Percentiles rank a stretch among this genome's conserved stretches.
These are phyloP conservation scores for Phylloscopus collybita DNA, from an alignment of 2,797 vertebrate genomes.

Conservation along the genomic window DNA sequence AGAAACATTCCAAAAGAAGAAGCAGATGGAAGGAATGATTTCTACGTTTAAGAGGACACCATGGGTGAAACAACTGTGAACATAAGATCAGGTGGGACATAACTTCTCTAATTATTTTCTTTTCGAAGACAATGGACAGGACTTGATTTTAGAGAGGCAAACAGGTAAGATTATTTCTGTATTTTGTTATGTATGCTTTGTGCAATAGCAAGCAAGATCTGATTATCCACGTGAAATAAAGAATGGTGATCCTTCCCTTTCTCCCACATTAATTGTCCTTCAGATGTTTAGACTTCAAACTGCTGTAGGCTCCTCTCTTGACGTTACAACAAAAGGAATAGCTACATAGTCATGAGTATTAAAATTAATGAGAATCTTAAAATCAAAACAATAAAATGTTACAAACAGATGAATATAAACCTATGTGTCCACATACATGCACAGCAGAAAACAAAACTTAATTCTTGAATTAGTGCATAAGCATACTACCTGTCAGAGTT, in stretches of 20 bases:
- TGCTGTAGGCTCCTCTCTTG: not conserved
- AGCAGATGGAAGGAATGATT: not conserved
- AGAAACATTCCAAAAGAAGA: not conserved
- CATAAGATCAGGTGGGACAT: not conserved
- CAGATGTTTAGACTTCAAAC: not conserved
- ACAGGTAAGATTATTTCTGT: not conserved
- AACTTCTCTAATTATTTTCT: not conserved
- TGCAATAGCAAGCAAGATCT: not conserved
- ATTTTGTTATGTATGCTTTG: not conserved
- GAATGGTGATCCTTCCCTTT: not conserved
- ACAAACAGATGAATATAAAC: rapidly evolving
- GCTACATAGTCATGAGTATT: not conserved
- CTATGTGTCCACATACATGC: too few relatives aligned
- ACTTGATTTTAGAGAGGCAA: not conserved
- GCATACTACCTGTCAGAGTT: not conserved
- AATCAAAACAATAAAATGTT: not conserved
- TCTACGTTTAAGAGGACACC: not conserved
- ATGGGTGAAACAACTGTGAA: not conserved
- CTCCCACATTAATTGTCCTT: not conserved
- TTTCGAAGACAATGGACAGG: not conserved
- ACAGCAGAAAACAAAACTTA: not conserved
- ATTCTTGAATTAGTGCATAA: not conserved
- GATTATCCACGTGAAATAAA: not conserved
- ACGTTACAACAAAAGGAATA: not conserved
- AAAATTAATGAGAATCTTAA: not conserved